Evolutionary conservation across 2,888 invertebrate genomes (phyloP).

Genomic region (Podabrus alpinus): DNA sequence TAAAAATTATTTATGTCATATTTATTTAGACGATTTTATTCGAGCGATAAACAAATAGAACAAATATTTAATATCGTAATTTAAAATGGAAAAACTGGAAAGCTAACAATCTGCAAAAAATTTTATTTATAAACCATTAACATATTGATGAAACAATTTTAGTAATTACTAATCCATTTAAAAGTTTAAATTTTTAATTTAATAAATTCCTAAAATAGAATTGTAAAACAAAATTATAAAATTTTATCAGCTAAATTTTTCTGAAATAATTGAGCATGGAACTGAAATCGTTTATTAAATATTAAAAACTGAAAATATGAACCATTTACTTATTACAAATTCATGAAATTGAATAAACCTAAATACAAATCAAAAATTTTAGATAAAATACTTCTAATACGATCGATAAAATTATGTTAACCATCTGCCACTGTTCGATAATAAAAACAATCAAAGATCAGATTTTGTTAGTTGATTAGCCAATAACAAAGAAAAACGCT

Average conservation of each 20-base stretch:
- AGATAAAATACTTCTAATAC: not conserved
- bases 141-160: not conserved
- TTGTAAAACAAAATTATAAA: not conserved
- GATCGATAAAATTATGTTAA: no score
- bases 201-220: not conserved
- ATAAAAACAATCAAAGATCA: no score
- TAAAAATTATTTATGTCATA: not conserved
- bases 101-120: not conserved
- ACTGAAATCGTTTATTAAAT: not conserved
- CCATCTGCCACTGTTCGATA: no score
- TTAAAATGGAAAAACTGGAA: not conserved
- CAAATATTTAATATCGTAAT: not conserved
- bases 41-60: not conserved
- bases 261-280: not conserved
- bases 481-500: no score
- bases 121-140: not conserved
- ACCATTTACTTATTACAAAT: not conserved
- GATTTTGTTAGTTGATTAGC: no score
- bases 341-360: not conserved
- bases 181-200: not conserved
- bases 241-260: not conserved
- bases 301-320: not conserved
- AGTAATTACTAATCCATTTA: not conserved
- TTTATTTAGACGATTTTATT: not conserved
- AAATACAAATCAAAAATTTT: not conserved